Evolutionary conservation across 2,113 vertebrate genomes (phyloP).

Genomic region (Pithys albifrons): DNA sequence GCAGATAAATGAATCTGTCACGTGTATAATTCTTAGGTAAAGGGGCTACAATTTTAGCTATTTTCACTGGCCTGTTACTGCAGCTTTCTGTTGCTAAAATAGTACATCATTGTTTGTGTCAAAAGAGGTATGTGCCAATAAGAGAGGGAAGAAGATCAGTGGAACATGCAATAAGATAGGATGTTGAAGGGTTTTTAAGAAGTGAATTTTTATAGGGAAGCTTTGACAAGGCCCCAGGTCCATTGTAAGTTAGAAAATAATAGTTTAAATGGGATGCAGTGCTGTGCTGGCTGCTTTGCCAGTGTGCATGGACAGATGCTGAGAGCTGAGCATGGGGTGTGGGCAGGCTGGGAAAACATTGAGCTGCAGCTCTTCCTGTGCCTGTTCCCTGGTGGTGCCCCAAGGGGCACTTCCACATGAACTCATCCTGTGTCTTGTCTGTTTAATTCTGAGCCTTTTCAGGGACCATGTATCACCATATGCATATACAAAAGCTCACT

Average conservation of each 20-base stretch:
- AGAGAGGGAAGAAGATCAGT: background rate
- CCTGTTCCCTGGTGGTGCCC: fast-evolving
- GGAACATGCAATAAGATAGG: background rate
- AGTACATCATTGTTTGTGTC: slow-evolving; percentile 61
- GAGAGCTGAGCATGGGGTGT: fast-evolving
- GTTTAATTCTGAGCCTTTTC: background rate
- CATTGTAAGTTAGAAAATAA: background rate
- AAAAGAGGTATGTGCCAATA: background rate
- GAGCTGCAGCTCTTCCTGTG: background rate
- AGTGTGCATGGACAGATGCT: background rate
- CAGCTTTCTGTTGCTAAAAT: slow-evolving; percentile 60
- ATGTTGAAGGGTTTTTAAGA: background rate
- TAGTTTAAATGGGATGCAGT: background rate
- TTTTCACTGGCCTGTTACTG: slow-evolving; percentile 61
- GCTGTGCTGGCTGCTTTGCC: background rate
- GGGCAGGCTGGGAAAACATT: background rate
- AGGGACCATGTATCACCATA: fast-evolving
- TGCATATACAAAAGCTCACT: background rate
- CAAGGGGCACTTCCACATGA: background rate
- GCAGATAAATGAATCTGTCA: slow-evolving; percentile 73
- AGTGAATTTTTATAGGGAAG: background rate
- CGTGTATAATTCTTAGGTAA: slow-evolving; percentile 68
- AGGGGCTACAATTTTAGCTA: slow-evolving; percentile 60
- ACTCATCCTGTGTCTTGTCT: background rate
- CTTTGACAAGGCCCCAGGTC: background rate